Percentiles rank a stretch among this genome's conserved stretches.
These are phyloP conservation scores for Toxonevra muliebris DNA, from an alignment of 2,888 invertebrate species.

Conservation along the genomic window DNA sequence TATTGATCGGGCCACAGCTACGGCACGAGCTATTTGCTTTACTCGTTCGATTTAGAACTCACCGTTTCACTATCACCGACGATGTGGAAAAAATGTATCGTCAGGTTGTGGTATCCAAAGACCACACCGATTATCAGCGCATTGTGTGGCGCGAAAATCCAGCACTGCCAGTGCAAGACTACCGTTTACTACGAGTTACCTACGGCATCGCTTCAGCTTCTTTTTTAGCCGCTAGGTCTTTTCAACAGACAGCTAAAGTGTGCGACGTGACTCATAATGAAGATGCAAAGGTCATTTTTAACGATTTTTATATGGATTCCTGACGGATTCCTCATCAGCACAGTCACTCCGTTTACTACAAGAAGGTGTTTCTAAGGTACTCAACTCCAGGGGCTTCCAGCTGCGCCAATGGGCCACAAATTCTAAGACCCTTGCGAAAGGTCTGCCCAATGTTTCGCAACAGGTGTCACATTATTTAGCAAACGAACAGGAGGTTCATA, in stretches of 20 bases:
- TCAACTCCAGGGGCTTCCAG: too few relatives aligned
- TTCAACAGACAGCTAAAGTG: conserved; percentile 32
- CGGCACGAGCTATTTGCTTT: conserved; percentile 34
- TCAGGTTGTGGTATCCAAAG: conserved; percentile 19
- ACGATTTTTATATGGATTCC: too few relatives aligned
- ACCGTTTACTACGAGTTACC: conserved; percentile 22
- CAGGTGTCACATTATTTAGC: too few relatives aligned
- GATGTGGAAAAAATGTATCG: conserved; percentile 37
- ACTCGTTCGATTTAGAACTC: conserved; percentile 28
- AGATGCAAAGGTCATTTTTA: too few relatives aligned
- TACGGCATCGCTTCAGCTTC: conserved; percentile 36
- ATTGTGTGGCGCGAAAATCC: conserved; percentile 24
- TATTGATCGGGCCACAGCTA: conserved; percentile 34
- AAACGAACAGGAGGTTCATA: too few relatives aligned
- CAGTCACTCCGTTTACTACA: too few relatives aligned
- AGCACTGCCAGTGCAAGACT: conserved; percentile 22
- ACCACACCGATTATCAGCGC: conserved; percentile 32
- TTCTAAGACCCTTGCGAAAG: too few relatives aligned
- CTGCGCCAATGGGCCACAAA: too few relatives aligned
- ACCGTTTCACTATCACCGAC: conserved; percentile 32
- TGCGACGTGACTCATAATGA: too few relatives aligned
- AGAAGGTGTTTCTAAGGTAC: too few relatives aligned
- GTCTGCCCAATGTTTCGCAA: too few relatives aligned
- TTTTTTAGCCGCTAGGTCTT: conserved; percentile 25
- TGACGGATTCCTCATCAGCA: too few relatives aligned